Conservation (phyloP, 2,113 vertebrate genomes). For the Notiomystis cincta region DNA sequence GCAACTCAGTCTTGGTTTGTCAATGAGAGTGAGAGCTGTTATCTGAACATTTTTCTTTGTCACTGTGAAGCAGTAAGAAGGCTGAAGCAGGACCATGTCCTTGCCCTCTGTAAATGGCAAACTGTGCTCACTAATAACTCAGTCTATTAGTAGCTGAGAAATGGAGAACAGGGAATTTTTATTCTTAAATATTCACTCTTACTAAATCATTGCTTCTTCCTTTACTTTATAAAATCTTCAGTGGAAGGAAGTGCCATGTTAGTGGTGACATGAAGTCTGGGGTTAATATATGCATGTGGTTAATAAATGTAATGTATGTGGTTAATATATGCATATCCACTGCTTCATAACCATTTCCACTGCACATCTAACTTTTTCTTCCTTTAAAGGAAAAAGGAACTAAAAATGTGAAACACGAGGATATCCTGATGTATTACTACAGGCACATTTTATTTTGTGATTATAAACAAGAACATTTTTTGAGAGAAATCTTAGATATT, state of each 20-base stretch:
- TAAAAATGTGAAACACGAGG: neutral
- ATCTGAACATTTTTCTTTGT: neutral
- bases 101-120: neutral
- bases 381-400: neutral
- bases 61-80: neutral
- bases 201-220: neutral
- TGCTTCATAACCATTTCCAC: neutral
- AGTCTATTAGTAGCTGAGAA: neutral
- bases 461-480: neutral
- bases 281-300: neutral
- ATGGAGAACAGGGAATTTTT: neutral
- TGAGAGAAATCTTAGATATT: neutral
- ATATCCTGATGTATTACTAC: neutral
- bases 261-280: neutral
- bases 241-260: neutral
- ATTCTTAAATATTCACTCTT: neutral
- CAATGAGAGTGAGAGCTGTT: neutral
- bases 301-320: neutral
- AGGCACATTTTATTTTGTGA: neutral
- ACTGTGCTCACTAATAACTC: neutral
- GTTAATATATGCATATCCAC: neutral
- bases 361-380: neutral
- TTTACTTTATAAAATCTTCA: neutral
- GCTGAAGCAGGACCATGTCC: neutral
- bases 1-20: neutral